Percentiles rank a stretch among this genome's conserved stretches.
Conservation (phyloP, 2,797 vertebrate genomes). For the Spinus olivaceus region DNA sequence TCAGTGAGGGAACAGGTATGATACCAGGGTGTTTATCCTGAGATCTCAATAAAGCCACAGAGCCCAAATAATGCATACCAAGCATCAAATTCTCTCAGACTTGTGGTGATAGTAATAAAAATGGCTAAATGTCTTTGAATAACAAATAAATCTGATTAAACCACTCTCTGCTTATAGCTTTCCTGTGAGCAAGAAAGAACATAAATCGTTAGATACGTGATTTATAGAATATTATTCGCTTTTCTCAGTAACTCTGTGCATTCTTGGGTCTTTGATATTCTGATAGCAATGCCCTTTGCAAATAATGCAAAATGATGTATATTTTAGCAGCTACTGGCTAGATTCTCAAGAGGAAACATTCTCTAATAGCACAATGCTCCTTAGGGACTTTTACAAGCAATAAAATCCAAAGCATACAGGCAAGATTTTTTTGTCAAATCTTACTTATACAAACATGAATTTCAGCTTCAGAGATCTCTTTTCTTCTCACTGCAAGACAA, state of each 20-base stretch:
- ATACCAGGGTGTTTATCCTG: conserved; percentile 16
- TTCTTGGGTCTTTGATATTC: conserved; percentile 47
- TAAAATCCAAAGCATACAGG: conserved; percentile 30
- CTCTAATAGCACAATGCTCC: conserved; percentile 37
- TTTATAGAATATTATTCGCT: conserved; percentile 50
- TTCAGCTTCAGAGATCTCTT: background rate
- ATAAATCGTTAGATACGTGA: conserved; percentile 53
- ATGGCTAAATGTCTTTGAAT: conserved; percentile 53
- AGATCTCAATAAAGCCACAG: background rate
- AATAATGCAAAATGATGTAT: conserved; percentile 53
- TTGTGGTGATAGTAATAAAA: conserved; percentile 34
- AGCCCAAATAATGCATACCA: conserved; percentile 3
- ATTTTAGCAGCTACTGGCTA: conserved; percentile 45
- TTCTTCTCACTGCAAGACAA: background rate
- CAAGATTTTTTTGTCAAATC: conserved; percentile 33
- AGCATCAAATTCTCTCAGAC: conserved; percentile 1
- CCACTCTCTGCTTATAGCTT: conserved; percentile 45
- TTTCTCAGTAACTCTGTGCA: background rate
- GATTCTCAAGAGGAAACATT: conserved; percentile 40
- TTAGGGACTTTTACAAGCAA: conserved; percentile 45
- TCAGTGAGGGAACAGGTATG: conserved; percentile 8
- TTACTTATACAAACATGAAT: conserved; percentile 14
- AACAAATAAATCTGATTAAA: conserved; percentile 64
- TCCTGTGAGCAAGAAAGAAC: conserved; percentile 32
- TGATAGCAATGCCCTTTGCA: conserved; percentile 32